phyloP scores from a whole-genome alignment of 2,888 invertebrate genomes.

The Nomada fucata region DNA sequence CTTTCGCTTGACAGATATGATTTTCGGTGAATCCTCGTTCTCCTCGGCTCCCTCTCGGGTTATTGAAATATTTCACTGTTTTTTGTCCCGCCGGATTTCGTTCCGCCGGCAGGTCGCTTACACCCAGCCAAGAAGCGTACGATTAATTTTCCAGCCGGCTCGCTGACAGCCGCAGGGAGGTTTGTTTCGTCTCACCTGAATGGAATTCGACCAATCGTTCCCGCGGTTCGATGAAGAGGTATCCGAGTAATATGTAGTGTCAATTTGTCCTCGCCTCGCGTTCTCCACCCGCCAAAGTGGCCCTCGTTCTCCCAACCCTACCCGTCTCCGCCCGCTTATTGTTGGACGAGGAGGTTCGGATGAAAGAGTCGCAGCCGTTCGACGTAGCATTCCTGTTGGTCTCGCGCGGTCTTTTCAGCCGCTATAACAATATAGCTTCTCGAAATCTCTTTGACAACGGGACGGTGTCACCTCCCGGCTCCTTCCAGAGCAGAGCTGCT shows the following conservation, averaged over 20 bases:
- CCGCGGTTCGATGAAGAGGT: conserved; percentile 3
- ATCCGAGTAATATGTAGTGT: conserved; percentile 17
- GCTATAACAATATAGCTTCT: conserved; percentile 55
- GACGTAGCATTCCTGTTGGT: conserved; percentile 18
- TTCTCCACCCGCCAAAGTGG: not conserved
- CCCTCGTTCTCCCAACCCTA: not conserved
- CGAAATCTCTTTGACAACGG: conserved; percentile 54
- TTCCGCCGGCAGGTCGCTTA: not conserved
- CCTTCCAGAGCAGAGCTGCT: conserved; percentile 34
- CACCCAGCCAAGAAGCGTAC: conserved; percentile 1
- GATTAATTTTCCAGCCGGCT: conserved; percentile 24
- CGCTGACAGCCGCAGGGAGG: not conserved
- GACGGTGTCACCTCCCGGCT: conserved; percentile 27
- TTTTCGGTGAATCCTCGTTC: conserved; percentile 36
- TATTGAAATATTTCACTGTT: conserved; percentile 43
- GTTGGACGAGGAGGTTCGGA: not conserved
- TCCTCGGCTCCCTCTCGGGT: conserved; percentile 19
- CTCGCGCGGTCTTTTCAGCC: conserved; percentile 52
- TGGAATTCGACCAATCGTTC: conserved; percentile 4
- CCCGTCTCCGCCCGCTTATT: no score
- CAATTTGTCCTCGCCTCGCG: conserved; percentile 36
- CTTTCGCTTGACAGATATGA: conserved; percentile 36
- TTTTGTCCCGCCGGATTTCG: conserved; percentile 26
- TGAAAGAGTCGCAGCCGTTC: conserved; percentile 21
- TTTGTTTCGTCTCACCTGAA: not conserved